A percentile compares a stretch with the other conserved stretches of the same genome.
These are phyloP conservation scores for Cyrtodaria siliqua DNA, from an alignment of 2,888 invertebrate species.

Conservation along the genomic window DNA sequence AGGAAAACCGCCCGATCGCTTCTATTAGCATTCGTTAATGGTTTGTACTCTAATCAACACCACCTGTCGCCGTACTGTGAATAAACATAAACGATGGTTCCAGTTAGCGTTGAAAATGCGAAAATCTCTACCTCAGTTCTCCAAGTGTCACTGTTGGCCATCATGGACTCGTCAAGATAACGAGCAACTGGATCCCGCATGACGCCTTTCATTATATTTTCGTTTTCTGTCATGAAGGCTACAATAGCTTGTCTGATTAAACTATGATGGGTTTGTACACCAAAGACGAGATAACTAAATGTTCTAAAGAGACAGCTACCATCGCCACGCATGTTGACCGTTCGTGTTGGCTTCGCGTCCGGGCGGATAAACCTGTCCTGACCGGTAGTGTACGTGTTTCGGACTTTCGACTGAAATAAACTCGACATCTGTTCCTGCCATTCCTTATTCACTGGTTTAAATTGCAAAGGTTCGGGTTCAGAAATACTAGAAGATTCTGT, in stretches of 20 bases:
- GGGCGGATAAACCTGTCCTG: not conserved
- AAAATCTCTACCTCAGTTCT: constrained; percentile 28
- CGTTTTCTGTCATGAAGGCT: constrained; percentile 25
- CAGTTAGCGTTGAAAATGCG: constrained; percentile 24
- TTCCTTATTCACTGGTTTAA: constrained; percentile 10
- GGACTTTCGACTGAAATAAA: constrained; percentile 7
- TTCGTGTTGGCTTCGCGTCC: not conserved
- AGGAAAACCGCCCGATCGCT: not conserved
- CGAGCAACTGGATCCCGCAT: constrained; percentile 4
- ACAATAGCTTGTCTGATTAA: constrained; percentile 18
- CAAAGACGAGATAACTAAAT: constrained; percentile 12
- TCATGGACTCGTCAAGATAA: constrained; percentile 23
- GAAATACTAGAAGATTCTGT: not conserved
- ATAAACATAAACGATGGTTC: constrained; percentile 20
- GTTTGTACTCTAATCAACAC: constrained; percentile 13
- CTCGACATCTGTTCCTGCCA: constrained; percentile 18
- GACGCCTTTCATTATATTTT: constrained; percentile 19
- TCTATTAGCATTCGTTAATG: constrained; percentile 9
- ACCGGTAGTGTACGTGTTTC: constrained; percentile 14
- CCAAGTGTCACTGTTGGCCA: constrained; percentile 7
- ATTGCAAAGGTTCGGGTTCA: constrained; percentile 8
- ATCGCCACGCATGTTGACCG: constrained; percentile 2
- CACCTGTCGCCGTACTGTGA: constrained; percentile 10
- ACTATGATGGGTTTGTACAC: constrained; percentile 1
- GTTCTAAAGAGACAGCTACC: constrained; percentile 16